phyloP scores from a whole-genome alignment of 1,140 invertebrate genomes.

The Lucilia cuprina region DNA sequence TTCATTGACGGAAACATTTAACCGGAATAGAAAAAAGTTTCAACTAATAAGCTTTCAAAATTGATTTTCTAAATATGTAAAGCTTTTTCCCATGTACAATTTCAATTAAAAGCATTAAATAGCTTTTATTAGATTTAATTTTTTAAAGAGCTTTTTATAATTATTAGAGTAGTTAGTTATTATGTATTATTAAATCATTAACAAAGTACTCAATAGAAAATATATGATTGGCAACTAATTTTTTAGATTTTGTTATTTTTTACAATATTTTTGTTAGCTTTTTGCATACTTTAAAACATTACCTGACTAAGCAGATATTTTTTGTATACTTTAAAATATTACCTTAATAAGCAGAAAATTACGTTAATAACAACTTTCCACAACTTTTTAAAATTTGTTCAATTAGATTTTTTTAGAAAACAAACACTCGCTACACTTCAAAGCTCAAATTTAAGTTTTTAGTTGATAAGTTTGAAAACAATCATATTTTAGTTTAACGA shows the following conservation, averaged over 20 bases:
- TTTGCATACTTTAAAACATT: no score
- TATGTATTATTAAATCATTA: no score
- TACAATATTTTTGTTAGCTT: no score
- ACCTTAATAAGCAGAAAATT: no score
- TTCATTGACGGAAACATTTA: no score
- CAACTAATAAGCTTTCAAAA: background rate
- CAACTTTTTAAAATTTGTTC: background rate
- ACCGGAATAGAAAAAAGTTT: no score
- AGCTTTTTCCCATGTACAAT: background rate
- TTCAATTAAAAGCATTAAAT: background rate
- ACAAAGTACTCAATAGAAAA: no score
- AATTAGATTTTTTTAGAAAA: background rate
- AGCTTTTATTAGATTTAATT: background rate
- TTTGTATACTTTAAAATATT: no score
- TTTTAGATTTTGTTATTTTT: no score
- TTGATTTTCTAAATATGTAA: background rate
- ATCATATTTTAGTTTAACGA: background rate
- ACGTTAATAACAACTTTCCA: no score
- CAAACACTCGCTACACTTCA: background rate
- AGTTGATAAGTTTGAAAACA: background rate
- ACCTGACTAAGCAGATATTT: no score
- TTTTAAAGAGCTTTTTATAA: background rate
- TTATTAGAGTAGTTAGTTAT: no score
- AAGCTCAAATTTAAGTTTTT: constrained; percentile 4
- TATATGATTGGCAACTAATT: background rate